Conservation (phyloP, 2,888 invertebrate genomes). For the Chirona hameri region DNA sequence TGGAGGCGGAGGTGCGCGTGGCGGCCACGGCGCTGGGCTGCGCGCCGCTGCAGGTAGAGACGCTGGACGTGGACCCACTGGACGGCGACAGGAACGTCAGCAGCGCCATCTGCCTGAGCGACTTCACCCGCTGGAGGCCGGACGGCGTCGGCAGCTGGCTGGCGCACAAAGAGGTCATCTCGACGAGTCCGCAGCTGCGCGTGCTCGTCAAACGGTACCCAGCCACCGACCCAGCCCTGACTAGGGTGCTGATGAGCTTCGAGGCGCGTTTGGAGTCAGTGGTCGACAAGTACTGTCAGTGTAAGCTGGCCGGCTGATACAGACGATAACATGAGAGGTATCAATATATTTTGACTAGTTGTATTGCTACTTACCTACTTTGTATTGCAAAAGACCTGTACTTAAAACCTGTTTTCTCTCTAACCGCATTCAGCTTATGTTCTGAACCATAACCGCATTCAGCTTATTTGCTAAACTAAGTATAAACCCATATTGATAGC, state of each 20-base stretch:
- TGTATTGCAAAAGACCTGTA: no score
- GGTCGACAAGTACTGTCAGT: neutral
- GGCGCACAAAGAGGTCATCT: neutral
- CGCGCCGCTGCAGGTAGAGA: neutral
- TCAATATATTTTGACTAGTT: no score
- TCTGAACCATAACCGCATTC: no score
- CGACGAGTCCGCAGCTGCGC: neutral
- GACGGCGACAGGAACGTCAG: neutral
- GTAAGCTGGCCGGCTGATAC: neutral
- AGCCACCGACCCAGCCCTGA: neutral
- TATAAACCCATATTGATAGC: no score
- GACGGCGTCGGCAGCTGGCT: neutral
- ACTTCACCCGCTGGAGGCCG: constrained; percentile 3
- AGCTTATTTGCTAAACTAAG: no score
- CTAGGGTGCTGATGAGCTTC: neutral
- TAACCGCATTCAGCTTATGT: no score
- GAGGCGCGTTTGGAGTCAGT: neutral
- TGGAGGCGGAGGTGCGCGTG: neutral
- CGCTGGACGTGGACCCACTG: neutral
- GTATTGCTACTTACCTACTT: no score
- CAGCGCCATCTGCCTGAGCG: neutral
- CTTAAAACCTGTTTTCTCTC: no score
- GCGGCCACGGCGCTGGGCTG: neutral
- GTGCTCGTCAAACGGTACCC: neutral
- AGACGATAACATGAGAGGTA: no score